Conservation (phyloP, 2,113 vertebrate genomes). For the Cebidichthys violaceus region DNA sequence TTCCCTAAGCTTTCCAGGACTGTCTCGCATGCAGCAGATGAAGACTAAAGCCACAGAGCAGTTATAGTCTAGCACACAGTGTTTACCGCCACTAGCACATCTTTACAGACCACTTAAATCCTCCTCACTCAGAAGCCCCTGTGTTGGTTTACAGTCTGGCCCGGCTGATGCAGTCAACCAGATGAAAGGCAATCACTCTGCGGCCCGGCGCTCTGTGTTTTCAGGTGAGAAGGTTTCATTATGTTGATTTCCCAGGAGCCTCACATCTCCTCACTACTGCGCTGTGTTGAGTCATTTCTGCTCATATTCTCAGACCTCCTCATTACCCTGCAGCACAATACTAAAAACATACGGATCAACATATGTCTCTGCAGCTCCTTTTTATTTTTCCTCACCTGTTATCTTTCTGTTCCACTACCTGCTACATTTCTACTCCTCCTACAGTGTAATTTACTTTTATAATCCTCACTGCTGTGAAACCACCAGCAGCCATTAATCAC, state of each 20-base stretch:
- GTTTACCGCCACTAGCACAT: not conserved
- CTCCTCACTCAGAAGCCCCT: not conserved
- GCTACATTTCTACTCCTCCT: not conserved
- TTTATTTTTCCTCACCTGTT: conserved; percentile 19
- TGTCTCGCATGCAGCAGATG: not conserved
- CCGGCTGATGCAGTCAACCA: conserved; percentile 16
- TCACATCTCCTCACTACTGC: conserved; percentile 6
- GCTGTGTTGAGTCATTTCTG: conserved; percentile 42
- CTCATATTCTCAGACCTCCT: conserved; percentile 32
- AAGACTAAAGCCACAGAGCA: not conserved
- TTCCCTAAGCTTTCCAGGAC: not conserved
- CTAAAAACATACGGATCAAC: conserved; percentile 36
- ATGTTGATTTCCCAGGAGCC: conserved; percentile 61
- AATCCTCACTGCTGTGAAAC: conserved; percentile 9
- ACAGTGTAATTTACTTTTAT: not conserved
- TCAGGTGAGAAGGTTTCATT: conserved; percentile 56
- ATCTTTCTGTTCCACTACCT: conserved; percentile 15
- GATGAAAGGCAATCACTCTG: conserved; percentile 38
- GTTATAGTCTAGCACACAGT: conserved; percentile 6
- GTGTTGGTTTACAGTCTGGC: conserved; percentile 24
- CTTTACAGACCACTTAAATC: conserved; percentile 24
- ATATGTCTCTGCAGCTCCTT: conserved; percentile 14
- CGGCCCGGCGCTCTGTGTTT: conserved; percentile 13
- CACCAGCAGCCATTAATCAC: conserved; percentile 30
- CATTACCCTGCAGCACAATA: conserved; percentile 41